Evolutionary conservation across 2,113 vertebrate species (phyloP), one percentile per base, ranked within the genome.

Genomic region (Aphyosemion australe): DNA sequence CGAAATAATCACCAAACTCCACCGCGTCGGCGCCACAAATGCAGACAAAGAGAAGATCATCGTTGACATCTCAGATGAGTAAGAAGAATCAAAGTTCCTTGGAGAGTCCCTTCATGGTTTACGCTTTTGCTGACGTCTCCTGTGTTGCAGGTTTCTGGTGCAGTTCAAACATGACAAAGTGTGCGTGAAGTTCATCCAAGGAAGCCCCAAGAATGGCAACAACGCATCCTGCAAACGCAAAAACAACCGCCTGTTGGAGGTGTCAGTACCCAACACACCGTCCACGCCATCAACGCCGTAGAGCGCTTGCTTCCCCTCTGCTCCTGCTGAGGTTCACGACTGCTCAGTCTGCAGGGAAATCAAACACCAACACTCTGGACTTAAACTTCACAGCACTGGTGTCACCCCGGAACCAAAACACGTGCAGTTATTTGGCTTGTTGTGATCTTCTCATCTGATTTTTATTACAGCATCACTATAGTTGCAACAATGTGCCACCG

Each of bases 101-200:
- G 6, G 10, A 9, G 11, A 42, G 13, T 8, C 12, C 1, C 3
- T 15, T n/a, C 49, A 18, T 51, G 43, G 8, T 58, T 26, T 65
- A 8, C 18, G 8, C 3, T 4, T 6, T 0, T 8, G 26, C 26
- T 26, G 26, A 26, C 26, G 31, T 77, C 34, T 48, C 57, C 11
- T 62, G 21, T 50, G 18, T 0, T 73, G 60, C 88, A 99, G 97
- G 93, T 99, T 99, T 74, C 92, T 99, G 75, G 96, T 99, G 64
- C 97, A 98, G 82, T 99, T 99, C 90, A 94, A 95, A 65, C 96
- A 98, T 61, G 96, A 99, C 86, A 98, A 97, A 93, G 97, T 99
- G 0, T 98, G 97, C 15, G 96, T 99, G 74, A 99, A 98, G 79
- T 99, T 99, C 84, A 92, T 98, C 83, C 96, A 94, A 83, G 94